phyloP scores from a whole-genome alignment of 2,888 invertebrate species.

The Lycaena phlaeas region DNA sequence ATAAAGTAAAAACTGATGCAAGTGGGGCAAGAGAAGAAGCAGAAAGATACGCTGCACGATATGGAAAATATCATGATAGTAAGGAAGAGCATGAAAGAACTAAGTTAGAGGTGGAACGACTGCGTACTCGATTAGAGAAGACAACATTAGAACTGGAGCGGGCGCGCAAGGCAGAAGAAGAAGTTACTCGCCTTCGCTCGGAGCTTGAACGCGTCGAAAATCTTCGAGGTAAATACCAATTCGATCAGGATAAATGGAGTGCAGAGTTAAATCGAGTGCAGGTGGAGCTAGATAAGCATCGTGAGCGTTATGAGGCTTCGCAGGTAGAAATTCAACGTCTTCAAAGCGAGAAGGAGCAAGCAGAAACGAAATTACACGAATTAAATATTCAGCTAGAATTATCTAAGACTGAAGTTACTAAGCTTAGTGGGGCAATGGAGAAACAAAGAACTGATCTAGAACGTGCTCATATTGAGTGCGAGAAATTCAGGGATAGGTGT shows the following conservation, averaged over 20 bases:
- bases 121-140: constrained; percentile 86
- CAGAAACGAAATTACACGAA: constrained; percentile 82
- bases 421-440: constrained; percentile 82
- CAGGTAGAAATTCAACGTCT: constrained; percentile 82
- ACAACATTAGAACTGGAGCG: constrained; percentile 85
- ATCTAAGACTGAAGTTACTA: constrained; percentile 83
- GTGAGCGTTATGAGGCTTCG: constrained; percentile 82
- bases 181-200: constrained; percentile 76
- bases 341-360: constrained; percentile 75
- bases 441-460: constrained; percentile 86
- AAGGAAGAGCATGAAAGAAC: constrained; percentile 85
- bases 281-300: constrained; percentile 80
- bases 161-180: constrained; percentile 79
- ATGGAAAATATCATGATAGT: constrained; percentile 83
- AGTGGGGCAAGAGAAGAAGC: constrained; percentile 86
- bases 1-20: constrained; percentile 78
- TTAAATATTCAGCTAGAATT: constrained; percentile 85
- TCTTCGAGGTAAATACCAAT: constrained; percentile 76
- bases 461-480: constrained; percentile 89
- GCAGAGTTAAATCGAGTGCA: constrained; percentile 83
- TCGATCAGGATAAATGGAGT: constrained; percentile 70
- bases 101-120: constrained; percentile 85
- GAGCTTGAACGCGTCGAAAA: constrained; percentile 84
- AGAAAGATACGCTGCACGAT: constrained; percentile 79
- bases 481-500: constrained; percentile 88